phyloP scores from a whole-genome alignment of 2,113 vertebrate genomes.

The Cathartes aura region DNA sequence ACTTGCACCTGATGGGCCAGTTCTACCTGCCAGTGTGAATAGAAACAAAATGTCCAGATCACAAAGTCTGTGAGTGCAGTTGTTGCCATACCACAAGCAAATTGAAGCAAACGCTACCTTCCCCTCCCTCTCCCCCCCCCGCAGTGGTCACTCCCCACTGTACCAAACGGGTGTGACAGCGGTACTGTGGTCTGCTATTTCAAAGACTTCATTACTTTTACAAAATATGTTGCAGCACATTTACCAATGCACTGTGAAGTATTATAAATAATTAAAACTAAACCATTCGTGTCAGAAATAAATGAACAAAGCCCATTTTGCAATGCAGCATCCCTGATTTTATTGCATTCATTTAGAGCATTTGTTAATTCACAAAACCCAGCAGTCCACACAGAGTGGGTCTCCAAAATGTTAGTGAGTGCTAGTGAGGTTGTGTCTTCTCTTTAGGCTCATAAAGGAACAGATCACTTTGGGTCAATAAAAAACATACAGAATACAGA shows the following conservation, averaged over 20 bases:
- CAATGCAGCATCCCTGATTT: constrained; percentile 55
- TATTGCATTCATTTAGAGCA: constrained; percentile 32
- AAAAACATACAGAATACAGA: neutral
- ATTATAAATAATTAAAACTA: constrained; percentile 70
- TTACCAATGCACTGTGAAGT: constrained; percentile 34
- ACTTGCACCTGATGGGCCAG: neutral
- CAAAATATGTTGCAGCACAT: constrained; percentile 40
- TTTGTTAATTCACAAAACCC: constrained; percentile 52
- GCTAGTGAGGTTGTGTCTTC: neutral
- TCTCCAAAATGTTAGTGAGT: neutral
- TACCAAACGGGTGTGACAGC: neutral
- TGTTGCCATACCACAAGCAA: neutral
- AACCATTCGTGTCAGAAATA: constrained; percentile 66
- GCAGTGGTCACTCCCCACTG: neutral
- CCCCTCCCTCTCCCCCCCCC: neutral
- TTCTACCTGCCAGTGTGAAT: neutral
- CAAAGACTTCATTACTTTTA: constrained; percentile 29
- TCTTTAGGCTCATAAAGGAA: neutral
- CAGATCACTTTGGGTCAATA: neutral
- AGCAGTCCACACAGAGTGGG: neutral
- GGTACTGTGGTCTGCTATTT: neutral
- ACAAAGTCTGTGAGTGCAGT: neutral
- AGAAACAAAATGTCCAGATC: neutral
- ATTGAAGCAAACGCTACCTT: neutral
- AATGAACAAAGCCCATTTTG: constrained; percentile 63